Evolutionary conservation across 2,888 invertebrate genomes (phyloP).

Genomic region (Dryobotodes eremita): DNA sequence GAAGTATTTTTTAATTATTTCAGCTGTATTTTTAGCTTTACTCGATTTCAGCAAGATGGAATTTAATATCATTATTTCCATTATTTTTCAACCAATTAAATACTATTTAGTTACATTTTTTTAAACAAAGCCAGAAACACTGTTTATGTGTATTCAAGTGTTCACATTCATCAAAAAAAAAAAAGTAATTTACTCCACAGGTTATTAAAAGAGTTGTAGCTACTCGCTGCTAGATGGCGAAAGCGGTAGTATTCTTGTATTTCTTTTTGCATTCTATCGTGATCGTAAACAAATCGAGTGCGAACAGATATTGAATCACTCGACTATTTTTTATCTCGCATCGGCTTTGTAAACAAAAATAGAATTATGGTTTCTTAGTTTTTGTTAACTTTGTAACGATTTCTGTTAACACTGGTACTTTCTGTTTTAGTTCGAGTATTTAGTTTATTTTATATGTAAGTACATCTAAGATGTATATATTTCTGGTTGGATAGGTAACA

Average conservation of each 20-base stretch:
- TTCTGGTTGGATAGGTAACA: not conserved
- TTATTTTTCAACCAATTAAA: fast-evolving
- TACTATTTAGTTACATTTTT: fast-evolving
- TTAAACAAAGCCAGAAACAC: fast-evolving
- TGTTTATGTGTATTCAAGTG: fast-evolving
- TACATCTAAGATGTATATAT: no score
- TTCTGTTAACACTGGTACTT: not conserved
- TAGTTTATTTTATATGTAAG: no score
- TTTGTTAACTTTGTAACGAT: slow-evolving; percentile 4
- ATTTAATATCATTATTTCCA: not conserved
- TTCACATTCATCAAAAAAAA: not conserved
- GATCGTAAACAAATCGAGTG: slow-evolving; percentile 43
- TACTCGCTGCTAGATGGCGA: slow-evolving; percentile 80
- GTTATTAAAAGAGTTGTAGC: slow-evolving; percentile 54
- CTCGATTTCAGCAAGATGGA: not conserved
- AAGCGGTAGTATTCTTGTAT: slow-evolving; percentile 26
- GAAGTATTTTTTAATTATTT: fast-evolving
- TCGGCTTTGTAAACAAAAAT: slow-evolving; percentile 37
- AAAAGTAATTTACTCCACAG: slow-evolving; percentile 2
- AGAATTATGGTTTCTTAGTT: slow-evolving; percentile 14
- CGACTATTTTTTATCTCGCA: slow-evolving; percentile 44
- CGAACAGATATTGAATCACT: slow-evolving; percentile 49
- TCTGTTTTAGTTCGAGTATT: not conserved
- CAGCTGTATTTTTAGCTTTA: not conserved
- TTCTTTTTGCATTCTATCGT: slow-evolving; percentile 36